These are phyloP conservation scores for Gadus macrocephalus DNA, from an alignment of 2,113 vertebrate species.

Conservation along the genomic window DNA sequence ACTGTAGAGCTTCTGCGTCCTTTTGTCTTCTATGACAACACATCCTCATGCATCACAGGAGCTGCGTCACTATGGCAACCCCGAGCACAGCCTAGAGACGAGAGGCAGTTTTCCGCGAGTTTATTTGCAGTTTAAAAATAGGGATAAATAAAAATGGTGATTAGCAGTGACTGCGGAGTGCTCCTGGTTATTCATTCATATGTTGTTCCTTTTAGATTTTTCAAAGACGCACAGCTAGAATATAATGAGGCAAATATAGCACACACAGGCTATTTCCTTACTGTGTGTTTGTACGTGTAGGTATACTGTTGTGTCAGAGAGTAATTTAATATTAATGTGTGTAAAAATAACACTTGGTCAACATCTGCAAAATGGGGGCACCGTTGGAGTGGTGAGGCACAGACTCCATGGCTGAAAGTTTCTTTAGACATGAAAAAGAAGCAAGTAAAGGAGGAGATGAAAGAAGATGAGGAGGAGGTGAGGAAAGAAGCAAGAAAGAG, in stretches of 20 bases:
- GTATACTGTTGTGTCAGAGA: no score
- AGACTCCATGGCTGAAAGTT: no score
- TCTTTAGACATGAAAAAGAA: no score
- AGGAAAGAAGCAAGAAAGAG: no score
- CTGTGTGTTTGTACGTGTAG: no score
- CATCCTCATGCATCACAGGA: background rate
- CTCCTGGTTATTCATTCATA: constrained; percentile 32
- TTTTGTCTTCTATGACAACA: constrained; percentile 2
- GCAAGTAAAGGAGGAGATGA: no score
- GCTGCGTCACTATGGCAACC: constrained; percentile 64
- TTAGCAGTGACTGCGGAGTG: constrained; percentile 11
- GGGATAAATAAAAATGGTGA: constrained; percentile 45
- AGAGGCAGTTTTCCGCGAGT: constrained; percentile 16
- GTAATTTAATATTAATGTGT: no score
- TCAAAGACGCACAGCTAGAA: constrained; percentile 15
- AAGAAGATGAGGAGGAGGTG: no score
- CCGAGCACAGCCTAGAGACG: constrained; percentile 14
- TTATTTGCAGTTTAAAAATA: constrained; percentile 61
- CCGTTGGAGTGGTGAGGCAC: no score
- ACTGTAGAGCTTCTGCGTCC: no score
- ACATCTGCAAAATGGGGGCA: no score
- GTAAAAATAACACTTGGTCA: no score
- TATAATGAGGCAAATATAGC: constrained; percentile 24
- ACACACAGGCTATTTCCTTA: background rate
- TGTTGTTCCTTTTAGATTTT: constrained; percentile 38